phyloP scores from a whole-genome alignment of 2,797 vertebrate species.

The Spinus pinus region DNA sequence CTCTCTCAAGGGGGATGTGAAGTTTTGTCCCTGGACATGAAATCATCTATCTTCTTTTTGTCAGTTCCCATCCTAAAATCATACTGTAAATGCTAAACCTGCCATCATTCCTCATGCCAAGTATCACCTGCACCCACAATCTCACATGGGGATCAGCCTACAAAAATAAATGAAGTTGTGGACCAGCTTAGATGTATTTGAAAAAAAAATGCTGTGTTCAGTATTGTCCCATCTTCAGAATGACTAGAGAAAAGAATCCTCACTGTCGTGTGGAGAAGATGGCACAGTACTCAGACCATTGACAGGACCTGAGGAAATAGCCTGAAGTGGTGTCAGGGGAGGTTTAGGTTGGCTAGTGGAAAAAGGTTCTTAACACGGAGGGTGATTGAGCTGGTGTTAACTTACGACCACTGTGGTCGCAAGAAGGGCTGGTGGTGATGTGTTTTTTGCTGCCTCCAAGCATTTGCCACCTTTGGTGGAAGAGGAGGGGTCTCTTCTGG shows the following conservation, averaged over 20 bases:
- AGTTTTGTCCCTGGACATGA: neutral
- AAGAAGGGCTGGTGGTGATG: neutral
- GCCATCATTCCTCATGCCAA: neutral
- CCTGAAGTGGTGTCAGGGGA: neutral
- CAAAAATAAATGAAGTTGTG: neutral
- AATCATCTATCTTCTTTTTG: neutral
- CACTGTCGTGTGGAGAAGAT: neutral
- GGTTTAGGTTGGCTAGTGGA: neutral
- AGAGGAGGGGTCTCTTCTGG: neutral
- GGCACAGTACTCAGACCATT: neutral
- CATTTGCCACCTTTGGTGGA: neutral
- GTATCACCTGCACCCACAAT: neutral
- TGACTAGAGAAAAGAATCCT: neutral
- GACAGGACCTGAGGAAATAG: neutral
- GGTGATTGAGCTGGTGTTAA: neutral
- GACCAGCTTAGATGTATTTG: neutral
- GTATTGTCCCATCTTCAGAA: neutral
- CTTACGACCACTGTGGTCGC: accelerated
- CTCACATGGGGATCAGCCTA: neutral
- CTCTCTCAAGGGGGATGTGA: neutral
- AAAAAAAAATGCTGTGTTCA: neutral
- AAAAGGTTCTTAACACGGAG: neutral
- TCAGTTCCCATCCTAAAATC: neutral
- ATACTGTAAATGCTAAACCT: neutral
- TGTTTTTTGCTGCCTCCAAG: neutral